Evolutionary conservation across 2,888 invertebrate species (phyloP).

Genomic region (Mimachlamys varia): DNA sequence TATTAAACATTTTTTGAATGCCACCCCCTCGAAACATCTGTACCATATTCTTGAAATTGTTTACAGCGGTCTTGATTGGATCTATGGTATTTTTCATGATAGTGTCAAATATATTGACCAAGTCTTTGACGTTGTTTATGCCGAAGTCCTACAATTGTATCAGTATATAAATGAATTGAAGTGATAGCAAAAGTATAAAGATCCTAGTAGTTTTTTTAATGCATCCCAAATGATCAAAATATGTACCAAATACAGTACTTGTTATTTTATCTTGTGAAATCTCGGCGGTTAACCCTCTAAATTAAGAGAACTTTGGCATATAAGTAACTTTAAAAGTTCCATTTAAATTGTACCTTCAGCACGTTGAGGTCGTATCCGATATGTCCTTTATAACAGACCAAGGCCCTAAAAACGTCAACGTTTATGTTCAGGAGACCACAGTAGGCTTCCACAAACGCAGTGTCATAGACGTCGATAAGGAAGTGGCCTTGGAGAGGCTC

Average conservation of each 20-base stretch:
- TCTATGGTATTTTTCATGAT: slow-evolving; percentile 55
- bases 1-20: slow-evolving; percentile 35
- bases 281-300: too few species aligned
- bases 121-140: slow-evolving; percentile 53
- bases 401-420: slow-evolving; percentile 52
- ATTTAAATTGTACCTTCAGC: slow-evolving; percentile 52
- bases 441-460: slow-evolving; percentile 43
- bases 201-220: too few species aligned
- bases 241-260: too few species aligned
- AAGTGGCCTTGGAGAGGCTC: slow-evolving; percentile 42
- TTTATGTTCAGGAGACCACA: slow-evolving; percentile 50
- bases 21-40: slow-evolving; percentile 47
- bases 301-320: too few species aligned
- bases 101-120: slow-evolving; percentile 58
- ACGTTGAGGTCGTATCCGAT: slow-evolving; percentile 55
- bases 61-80: slow-evolving; percentile 52
- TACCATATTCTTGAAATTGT: slow-evolving; percentile 50
- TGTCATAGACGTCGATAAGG: slow-evolving; percentile 40
- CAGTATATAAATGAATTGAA: not conserved
- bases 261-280: too few species aligned
- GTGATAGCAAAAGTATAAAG: too few species aligned
- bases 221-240: too few species aligned
- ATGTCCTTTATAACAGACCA: slow-evolving; percentile 51
- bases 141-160: slow-evolving; percentile 62
- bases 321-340: too few species aligned